These are phyloP conservation scores for Bombus vancouverensis DNA, from an alignment of 1,140 invertebrate genomes.

Conservation along the genomic window DNA sequence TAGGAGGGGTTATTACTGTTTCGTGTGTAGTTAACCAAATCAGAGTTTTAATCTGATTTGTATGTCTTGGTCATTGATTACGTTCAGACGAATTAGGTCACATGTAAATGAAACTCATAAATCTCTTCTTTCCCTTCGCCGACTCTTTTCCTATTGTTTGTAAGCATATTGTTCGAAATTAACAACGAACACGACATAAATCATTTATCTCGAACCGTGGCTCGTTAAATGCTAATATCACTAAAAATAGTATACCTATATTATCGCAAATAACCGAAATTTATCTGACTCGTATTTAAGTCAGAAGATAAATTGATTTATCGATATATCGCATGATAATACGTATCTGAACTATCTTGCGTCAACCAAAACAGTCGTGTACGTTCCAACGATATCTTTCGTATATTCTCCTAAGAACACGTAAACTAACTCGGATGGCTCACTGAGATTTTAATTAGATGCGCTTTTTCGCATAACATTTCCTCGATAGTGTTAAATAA, in stretches of 20 bases:
- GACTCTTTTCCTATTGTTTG: constrained; percentile 60
- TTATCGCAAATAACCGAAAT: background rate
- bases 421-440: background rate
- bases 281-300: background rate
- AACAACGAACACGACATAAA: constrained; percentile 24
- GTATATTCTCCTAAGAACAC: background rate
- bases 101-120: constrained; percentile 71
- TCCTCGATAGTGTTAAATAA: background rate
- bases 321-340: background rate
- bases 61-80: constrained; percentile 66
- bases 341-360: background rate
- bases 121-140: constrained; percentile 51
- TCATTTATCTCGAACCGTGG: background rate
- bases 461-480: too few relatives aligned
- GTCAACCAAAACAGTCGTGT: background rate
- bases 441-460: background rate
- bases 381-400: background rate
- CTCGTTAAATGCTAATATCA: background rate
- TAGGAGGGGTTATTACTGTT: constrained; percentile 67
- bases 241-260: background rate
- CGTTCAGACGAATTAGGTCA: constrained; percentile 66
- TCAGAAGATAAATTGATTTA: background rate
- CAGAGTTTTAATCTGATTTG: constrained; percentile 66
- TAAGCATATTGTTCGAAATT: constrained; percentile 49
- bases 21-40: constrained; percentile 69